phyloP scores from a whole-genome alignment of 2,888 invertebrate genomes.

The Chorisops tibialis region DNA sequence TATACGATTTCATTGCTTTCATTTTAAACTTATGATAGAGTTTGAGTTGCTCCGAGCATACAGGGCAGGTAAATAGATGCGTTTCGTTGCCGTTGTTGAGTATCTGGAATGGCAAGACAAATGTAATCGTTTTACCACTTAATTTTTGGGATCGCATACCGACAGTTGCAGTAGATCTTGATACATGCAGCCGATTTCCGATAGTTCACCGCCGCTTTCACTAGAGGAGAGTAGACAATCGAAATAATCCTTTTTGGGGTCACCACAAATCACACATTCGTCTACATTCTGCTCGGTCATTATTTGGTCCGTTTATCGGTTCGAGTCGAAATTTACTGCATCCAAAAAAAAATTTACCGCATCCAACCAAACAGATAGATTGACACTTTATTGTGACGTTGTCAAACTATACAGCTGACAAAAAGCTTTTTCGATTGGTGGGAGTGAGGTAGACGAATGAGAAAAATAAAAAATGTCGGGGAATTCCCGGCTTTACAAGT shows the following conservation, averaged over 20 bases:
- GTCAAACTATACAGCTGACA: too few relatives aligned
- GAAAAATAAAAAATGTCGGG: too few relatives aligned
- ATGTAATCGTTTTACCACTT: too few relatives aligned
- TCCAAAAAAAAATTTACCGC: too few relatives aligned
- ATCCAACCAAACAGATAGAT: too few relatives aligned
- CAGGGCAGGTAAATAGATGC: constrained; percentile 12
- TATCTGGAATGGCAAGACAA: neutral
- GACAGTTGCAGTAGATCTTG: neutral
- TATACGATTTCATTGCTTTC: constrained; percentile 22
- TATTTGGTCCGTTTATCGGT: neutral
- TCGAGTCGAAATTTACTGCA: too few relatives aligned
- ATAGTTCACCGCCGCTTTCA: neutral
- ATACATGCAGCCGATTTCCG: neutral
- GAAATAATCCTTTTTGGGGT: neutral
- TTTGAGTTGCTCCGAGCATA: constrained; percentile 21
- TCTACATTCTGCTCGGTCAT: neutral
- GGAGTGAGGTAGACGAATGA: too few relatives aligned
- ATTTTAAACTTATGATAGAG: constrained; percentile 27
- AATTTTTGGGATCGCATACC: neutral
- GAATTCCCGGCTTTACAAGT: too few relatives aligned
- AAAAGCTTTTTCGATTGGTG: too few relatives aligned
- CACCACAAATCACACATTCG: neutral
- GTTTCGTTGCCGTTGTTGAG: neutral
- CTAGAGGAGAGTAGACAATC: neutral
- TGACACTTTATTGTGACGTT: too few relatives aligned